A percentile compares a stretch with the other conserved stretches of the same genome.
Evolutionary conservation across 2,113 vertebrate species (phyloP).

Genomic region (Lophotis ruficrista): DNA sequence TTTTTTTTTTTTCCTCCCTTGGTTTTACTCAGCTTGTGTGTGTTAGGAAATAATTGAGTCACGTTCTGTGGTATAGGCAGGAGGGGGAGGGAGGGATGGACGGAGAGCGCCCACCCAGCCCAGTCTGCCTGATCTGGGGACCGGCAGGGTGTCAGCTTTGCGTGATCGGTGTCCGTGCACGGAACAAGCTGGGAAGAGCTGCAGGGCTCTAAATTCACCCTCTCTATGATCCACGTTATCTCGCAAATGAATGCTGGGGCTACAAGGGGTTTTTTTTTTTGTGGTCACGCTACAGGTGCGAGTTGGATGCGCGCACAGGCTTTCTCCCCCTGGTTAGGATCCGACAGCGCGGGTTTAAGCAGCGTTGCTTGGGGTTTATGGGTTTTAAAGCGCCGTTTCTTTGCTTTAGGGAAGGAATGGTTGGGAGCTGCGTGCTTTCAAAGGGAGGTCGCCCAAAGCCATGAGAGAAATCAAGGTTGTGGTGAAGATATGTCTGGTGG

Average conservation of each 20-base stretch:
- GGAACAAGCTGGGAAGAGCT: not conserved
- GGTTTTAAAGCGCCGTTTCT: rapidly evolving
- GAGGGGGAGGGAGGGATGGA: not conserved
- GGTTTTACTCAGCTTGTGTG: constrained; percentile 9
- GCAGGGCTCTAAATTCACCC: not conserved
- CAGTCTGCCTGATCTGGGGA: not conserved
- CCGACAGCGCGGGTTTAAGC: not conserved
- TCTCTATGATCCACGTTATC: not conserved
- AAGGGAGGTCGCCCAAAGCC: not conserved
- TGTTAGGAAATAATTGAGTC: constrained; percentile 16
- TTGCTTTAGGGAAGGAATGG: not conserved
- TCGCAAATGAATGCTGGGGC: rapidly evolving
- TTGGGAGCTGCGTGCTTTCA: rapidly evolving
- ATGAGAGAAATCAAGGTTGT: rapidly evolving
- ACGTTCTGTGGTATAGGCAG: not conserved
- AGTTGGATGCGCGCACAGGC: rapidly evolving
- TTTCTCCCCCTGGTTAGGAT: not conserved
- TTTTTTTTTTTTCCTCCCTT: not conserved
- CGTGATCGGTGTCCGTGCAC: not conserved
- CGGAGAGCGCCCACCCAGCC: not conserved
- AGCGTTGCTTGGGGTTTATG: not conserved
- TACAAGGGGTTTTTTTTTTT: not conserved
- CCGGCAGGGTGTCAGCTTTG: not conserved
- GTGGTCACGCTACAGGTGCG: not conserved
- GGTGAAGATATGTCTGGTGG: not conserved